A percentile compares a stretch with the other conserved stretches of the same genome.
Conservation (phyloP, 2,888 invertebrate species). For the Metopia argyrocephala region DNA sequence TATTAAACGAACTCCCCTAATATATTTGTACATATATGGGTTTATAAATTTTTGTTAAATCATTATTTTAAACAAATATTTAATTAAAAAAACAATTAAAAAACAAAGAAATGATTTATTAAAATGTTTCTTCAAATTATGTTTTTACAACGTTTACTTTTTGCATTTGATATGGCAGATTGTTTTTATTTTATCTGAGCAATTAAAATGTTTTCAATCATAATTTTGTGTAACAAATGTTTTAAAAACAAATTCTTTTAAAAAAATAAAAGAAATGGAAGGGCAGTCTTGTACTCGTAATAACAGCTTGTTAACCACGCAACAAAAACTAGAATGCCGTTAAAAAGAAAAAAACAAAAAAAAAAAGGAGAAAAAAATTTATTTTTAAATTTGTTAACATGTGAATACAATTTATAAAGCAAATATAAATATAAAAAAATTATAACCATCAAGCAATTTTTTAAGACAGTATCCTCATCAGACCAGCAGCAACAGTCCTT, state of each 20-base stretch:
- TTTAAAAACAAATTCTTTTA: neutral
- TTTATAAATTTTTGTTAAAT: neutral
- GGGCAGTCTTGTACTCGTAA: slow-evolving; percentile 8
- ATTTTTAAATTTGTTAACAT: slow-evolving; percentile 35
- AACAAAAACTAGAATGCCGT: neutral
- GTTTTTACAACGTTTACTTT: neutral
- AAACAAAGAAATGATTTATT: slow-evolving; percentile 31
- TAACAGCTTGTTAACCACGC: slow-evolving; percentile 15
- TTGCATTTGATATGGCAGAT: too few relatives aligned
- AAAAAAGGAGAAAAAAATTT: slow-evolving; percentile 10
- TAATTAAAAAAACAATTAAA: slow-evolving; percentile 9
- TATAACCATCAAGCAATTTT: too few relatives aligned
- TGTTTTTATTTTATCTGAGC: too few relatives aligned
- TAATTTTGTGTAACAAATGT: slow-evolving; percentile 48
- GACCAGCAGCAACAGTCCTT: neutral
- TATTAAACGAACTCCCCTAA: too few relatives aligned
- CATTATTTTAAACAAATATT: slow-evolving; percentile 27
- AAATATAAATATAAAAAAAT: neutral
- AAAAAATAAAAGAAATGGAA: neutral
- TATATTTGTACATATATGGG: neutral
- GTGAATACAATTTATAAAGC: slow-evolving; percentile 6
- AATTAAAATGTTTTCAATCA: slow-evolving; percentile 58
- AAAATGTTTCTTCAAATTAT: neutral
- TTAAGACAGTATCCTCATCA: too few relatives aligned
- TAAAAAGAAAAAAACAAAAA: neutral